Conservation (phyloP, 2,888 invertebrate species). For the Diadegma fenestrale region DNA sequence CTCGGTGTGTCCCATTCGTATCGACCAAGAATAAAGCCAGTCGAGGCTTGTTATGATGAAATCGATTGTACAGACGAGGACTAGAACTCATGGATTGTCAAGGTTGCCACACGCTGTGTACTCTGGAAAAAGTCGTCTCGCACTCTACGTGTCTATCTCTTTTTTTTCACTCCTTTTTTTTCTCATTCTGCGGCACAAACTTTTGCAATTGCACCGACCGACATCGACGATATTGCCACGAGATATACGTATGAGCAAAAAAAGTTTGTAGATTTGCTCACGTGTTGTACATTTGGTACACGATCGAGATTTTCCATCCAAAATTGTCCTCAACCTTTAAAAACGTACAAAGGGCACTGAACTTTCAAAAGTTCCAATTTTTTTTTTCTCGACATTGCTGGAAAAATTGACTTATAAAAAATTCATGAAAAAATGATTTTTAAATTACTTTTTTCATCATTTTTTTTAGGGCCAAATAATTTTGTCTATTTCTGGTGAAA, state of each 20-base stretch:
- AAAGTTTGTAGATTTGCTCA: slow-evolving; percentile 14
- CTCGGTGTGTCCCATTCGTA: slow-evolving; percentile 5
- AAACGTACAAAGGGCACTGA: background rate
- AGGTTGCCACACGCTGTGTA: slow-evolving; percentile 52
- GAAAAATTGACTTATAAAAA: too few species aligned
- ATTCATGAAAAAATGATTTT: too few species aligned
- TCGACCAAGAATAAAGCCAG: slow-evolving; percentile 34
- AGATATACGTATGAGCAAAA: slow-evolving; percentile 35
- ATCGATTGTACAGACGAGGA: slow-evolving; percentile 43
- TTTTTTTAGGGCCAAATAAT: too few species aligned
- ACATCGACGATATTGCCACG: slow-evolving; percentile 59
- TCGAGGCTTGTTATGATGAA: slow-evolving; percentile 42
- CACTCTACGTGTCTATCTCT: slow-evolving; percentile 17
- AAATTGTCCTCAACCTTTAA: background rate
- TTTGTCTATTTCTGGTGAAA: too few species aligned
- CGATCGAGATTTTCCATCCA: background rate
- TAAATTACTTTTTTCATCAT: too few species aligned
- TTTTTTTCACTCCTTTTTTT: slow-evolving; percentile 19
- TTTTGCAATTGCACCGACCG: slow-evolving; percentile 62
- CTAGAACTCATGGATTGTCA: slow-evolving; percentile 63
- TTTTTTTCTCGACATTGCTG: background rate
- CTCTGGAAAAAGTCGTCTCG: slow-evolving; percentile 32
- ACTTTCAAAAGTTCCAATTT: background rate
- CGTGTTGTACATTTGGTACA: background rate
- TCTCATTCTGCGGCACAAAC: slow-evolving; percentile 37